Evolutionary conservation across 1,140 invertebrate species (phyloP), one percentile per base, ranked within the genome.

Genomic region (Zophobas atratus): DNA sequence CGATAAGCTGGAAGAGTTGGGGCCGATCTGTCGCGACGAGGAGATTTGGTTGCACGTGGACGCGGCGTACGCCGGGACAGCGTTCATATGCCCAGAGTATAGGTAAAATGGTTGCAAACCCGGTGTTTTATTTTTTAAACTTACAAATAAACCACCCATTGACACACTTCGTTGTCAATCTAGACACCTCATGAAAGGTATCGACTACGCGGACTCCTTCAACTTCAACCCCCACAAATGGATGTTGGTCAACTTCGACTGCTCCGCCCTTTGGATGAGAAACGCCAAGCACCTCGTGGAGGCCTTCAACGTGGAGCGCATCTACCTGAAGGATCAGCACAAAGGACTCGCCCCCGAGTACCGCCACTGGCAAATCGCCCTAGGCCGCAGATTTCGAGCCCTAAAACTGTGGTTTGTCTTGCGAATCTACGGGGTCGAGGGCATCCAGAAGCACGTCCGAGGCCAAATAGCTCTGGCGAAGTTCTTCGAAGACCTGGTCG

Each of bases 361-460:
- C 82, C 86, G 98, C 90, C 95, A 99, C 84, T 98, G 97, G 96
- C 97, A 98, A 88, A 97, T 99, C 81, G 92, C 96, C 2, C 87
- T 99, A 39, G 97, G 98, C 2, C 89, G 97, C 63, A 89, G 97
- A 81, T 99, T 99, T 85, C 91, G 97, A 36, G 92, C 98, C 0
- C 86, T 99, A 4, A 99, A 99, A 86, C 86, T 99, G 1, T 99
- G 98, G 98, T 97, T 98, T 78, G 96, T 97, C 0, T 85, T 99
- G 67, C 90, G 97, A 76, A 89, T 93, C 5, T 94, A 96, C 80
- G 98, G 98, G 0, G 90, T 94, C 0, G 91, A 93, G 80, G 94
- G 95, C 4, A 86, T 99, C 1, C 92, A 96, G 82, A 89, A 90
- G 2, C 91, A 96, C 82, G 93, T 99, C 5, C 88, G 96, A 80